These are phyloP conservation scores for Gadopsis marmoratus DNA, from an alignment of 2,797 vertebrate genomes.

Conservation along the genomic window DNA sequence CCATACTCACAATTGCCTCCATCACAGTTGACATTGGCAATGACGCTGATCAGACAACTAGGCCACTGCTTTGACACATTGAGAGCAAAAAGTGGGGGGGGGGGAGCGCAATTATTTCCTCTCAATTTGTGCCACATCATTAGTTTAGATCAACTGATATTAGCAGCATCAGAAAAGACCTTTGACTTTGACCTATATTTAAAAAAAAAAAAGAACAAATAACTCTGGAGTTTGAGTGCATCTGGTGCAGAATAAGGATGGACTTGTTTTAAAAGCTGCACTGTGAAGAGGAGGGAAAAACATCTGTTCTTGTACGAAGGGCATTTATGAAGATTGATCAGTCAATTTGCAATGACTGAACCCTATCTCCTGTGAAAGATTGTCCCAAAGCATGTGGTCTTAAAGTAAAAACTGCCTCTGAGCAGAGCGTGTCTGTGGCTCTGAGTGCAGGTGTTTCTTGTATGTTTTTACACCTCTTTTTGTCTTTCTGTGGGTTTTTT, in stretches of 20 bases:
- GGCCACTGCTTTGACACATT: constrained; percentile 81
- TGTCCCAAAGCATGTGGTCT: constrained; percentile 62
- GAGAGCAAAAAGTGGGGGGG: constrained; percentile 62
- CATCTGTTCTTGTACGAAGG: constrained; percentile 62
- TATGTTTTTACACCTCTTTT: neutral
- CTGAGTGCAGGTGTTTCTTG: constrained; percentile 50
- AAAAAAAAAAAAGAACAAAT: constrained; percentile 23
- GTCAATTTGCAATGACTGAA: constrained; percentile 77
- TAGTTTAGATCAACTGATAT: constrained; percentile 50
- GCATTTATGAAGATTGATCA: constrained; percentile 80
- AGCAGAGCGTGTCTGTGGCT: constrained; percentile 28
- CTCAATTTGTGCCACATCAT: constrained; percentile 62
- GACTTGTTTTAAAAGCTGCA: constrained; percentile 49
- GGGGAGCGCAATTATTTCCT: constrained; percentile 40
- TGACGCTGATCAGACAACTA: constrained; percentile 63
- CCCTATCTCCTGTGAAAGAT: constrained; percentile 63
- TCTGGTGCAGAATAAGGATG: constrained; percentile 42
- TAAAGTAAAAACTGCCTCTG: constrained; percentile 65
- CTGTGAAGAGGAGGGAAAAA: constrained; percentile 39
- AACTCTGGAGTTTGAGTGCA: constrained; percentile 39
- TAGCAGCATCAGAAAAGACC: constrained; percentile 28
- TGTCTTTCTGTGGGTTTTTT: neutral
- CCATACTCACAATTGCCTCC: constrained; percentile 30
- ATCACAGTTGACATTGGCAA: constrained; percentile 52
- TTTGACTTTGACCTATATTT: constrained; percentile 54